A percentile compares a stretch with the other conserved stretches of the same genome.
phyloP scores from a whole-genome alignment of 2,113 vertebrate genomes.

The Pogona vitticeps region DNA sequence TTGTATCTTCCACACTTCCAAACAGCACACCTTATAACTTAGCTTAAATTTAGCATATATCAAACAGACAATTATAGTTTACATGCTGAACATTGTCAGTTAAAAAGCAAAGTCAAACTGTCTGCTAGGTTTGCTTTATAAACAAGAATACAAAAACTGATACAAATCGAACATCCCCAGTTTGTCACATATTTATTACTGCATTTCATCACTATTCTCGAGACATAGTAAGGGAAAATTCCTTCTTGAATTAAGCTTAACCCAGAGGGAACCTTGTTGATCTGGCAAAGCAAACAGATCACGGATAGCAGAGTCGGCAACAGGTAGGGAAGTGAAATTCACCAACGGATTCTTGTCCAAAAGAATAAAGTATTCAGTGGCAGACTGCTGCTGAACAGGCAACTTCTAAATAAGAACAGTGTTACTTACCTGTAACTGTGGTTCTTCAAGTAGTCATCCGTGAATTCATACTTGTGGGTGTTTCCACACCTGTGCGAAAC shows the following conservation, averaged over 20 bases:
- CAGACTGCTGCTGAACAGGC: neutral
- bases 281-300: neutral
- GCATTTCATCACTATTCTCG: no score
- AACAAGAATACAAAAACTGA: constrained; percentile 32
- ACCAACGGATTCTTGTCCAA: neutral
- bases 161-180: constrained; percentile 42
- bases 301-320: neutral
- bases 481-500: no score
- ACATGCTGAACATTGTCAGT: constrained; percentile 60
- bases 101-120: constrained; percentile 17
- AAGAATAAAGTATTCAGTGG: neutral
- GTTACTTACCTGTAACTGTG: neutral
- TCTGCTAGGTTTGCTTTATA: constrained; percentile 44
- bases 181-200: neutral
- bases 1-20: constrained; percentile 87
- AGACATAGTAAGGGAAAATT: neutral
- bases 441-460: neutral
- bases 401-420: neutral
- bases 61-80: constrained; percentile 75
- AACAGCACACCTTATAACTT: constrained; percentile 82
- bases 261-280: no score
- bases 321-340: neutral
- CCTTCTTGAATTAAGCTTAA: constrained; percentile 21
- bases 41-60: constrained; percentile 79
- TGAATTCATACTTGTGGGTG: no score